Base-by-base conservation (phyloP, 1,140 invertebrate genomes). In the Mylabris phalerata region DNA sequence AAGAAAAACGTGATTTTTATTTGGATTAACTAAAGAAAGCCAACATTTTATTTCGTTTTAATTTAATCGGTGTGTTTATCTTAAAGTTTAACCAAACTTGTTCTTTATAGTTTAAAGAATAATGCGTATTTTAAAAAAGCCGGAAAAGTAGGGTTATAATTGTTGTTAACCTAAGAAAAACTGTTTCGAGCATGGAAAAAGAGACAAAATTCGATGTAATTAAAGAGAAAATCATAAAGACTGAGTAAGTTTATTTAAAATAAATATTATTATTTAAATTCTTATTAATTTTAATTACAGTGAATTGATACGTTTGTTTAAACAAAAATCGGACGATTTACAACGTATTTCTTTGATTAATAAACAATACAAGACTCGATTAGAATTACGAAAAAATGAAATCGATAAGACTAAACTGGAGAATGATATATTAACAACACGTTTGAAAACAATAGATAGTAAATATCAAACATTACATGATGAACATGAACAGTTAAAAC, bases 171-270 rank as follows among this genome's bases (percentile, higher is more conserved):
- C 47, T n/a, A 24, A n/a, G 9, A 10, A 7, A 26, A 38, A 38
- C 48, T 11, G 11, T 46, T 32, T 1, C 32, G 32, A 32, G 32
- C 4, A 43, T 46, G 48, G 45, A 54, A 10, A 47, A 54, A 42
- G 48, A 38, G 48, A 3, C 48, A 13, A 32, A 55, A 27, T 60
- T 60, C 26, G 46, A 38, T n/a, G 11, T 54, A 25, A 50, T 60
- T 50, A 60, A 60, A 47, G 54, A 60, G 48, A 60, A 56, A 47
- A 56, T 60, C 11, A 50, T 60, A 39, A 50, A 50, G 46, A 60
- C 52, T 5, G 41, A 50, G 48, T 60, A 50, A 60, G 43, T 56
- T 47, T 56, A 24, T 41, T 19, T 42, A 50, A 39, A 46, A 7
- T 60, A 27, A 50, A 39, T 25, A 40, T 40, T 26, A 19, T 49